Base-by-base conservation (phyloP, 2,888 invertebrate species). In the Parthenolecanium corni region DNA sequence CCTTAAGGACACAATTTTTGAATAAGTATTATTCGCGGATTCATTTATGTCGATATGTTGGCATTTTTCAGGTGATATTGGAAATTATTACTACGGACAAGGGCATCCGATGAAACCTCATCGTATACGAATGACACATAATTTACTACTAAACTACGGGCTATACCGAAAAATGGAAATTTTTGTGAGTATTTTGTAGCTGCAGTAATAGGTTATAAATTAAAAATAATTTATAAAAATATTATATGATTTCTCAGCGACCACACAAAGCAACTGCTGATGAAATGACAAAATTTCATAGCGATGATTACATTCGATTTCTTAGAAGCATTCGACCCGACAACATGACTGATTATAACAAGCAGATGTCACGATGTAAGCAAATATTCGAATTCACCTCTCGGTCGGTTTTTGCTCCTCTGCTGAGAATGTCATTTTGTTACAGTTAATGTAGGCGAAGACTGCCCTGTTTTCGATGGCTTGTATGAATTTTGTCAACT, bases 91-190 rank as follows among this genome's bases (percentile, higher is more conserved):
- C 74, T 99, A 98, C 85, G 98, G 98, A 16, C 97, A 97, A 76
- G 97, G 97, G 6, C 98, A 99, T 80, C 98, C 97, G 25, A 98
- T 99, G 98, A 99, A 99, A 75, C 98, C 98, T 1, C 98, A 98
- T 75, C 86, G 98, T 68, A 98, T 98, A 82, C 87, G 97, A 74
- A 98, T 98, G 97, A 96, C 97, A 4, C 98, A 98, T 74, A 97
- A 97, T 80, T 82, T 98, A 67, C 80, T 99, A 40, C 78, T 99
- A 16, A 98, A 98, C 76, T 98, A 99, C 83, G 98, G 98, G 62
- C 80, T 99, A 23, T 98, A 99, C 74, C 81, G 96, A 68, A 97
- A 97, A 81, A 97, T 98, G 96, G 96, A 98, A 79, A 96, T 98
- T 69, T 97, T 96, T 82, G 96, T 94, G 80, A 87, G 90, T 80